These are phyloP conservation scores for Pholis gunnellus DNA, from an alignment of 2,113 vertebrate species.

Conservation along the genomic window DNA sequence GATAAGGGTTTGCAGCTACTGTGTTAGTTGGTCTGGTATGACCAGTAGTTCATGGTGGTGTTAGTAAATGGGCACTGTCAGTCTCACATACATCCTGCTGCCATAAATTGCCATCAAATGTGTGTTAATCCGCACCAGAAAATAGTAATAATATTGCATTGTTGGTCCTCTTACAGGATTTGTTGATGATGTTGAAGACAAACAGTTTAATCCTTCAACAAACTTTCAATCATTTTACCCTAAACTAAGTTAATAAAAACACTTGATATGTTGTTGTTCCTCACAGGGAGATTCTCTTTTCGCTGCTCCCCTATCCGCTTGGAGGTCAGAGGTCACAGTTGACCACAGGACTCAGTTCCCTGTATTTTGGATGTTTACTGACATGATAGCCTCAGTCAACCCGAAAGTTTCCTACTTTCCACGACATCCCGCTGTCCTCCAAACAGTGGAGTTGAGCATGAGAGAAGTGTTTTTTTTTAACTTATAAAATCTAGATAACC, in stretches of 20 bases:
- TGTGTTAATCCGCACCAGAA: too few species aligned
- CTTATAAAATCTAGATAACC: slow-evolving; percentile 23
- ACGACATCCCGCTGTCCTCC: neutral
- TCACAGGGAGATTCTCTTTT: slow-evolving; percentile 9
- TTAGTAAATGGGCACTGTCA: too few species aligned
- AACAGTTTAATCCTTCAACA: neutral
- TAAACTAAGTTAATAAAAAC: slow-evolving; percentile 13
- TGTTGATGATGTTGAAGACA: neutral
- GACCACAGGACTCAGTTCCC: slow-evolving; percentile 19
- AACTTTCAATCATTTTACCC: neutral
- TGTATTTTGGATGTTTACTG: slow-evolving; percentile 1
- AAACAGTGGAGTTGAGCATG: slow-evolving; percentile 1
- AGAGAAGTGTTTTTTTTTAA: neutral
- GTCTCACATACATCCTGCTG: too few species aligned
- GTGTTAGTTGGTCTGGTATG: too few species aligned
- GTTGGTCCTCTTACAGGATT: neutral
- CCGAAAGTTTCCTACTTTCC: neutral
- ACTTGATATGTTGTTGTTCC: slow-evolving; percentile 7
- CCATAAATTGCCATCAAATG: too few species aligned
- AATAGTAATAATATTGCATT: neutral
- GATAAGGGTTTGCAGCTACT: too few species aligned
- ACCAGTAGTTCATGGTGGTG: too few species aligned
- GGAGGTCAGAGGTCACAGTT: slow-evolving; percentile 45
- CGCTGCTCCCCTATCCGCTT: slow-evolving; percentile 11
- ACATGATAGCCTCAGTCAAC: neutral